Conservation (phyloP, 1,140 invertebrate genomes). For the Drosophila miranda region DNA sequence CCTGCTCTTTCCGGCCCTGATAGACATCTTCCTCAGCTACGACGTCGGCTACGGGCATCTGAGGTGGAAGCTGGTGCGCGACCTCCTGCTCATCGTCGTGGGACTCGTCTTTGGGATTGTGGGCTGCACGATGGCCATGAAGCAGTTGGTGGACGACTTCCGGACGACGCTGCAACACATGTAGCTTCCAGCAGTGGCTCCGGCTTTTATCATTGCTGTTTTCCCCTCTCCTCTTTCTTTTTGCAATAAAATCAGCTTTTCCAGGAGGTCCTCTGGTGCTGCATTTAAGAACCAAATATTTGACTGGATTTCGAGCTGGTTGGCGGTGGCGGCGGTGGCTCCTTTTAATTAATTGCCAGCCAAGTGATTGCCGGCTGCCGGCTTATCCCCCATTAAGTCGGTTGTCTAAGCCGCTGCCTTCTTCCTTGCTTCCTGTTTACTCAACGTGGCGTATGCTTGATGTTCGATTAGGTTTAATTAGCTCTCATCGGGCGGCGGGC, state of each 20-base stretch:
- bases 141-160: constrained; percentile 50
- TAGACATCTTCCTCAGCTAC: constrained; percentile 58
- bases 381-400: constrained; percentile 40
- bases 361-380: constrained; percentile 49
- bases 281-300: constrained; percentile 44
- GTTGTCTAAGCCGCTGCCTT: constrained; percentile 30
- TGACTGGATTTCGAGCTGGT: constrained; percentile 19
- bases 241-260: constrained; percentile 36
- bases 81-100: constrained; percentile 47
- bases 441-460: constrained; percentile 52
- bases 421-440: constrained; percentile 36
- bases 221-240: not conserved
- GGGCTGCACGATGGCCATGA: constrained; percentile 54
- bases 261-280: constrained; percentile 7
- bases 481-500: constrained; percentile 3
- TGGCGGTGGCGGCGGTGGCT: constrained; percentile 4
- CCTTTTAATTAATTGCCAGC: constrained; percentile 68
- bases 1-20: constrained; percentile 58
- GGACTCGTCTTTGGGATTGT: constrained; percentile 52
- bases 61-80: constrained; percentile 55
- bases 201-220: not conserved
- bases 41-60: constrained; percentile 43
- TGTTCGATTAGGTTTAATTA: constrained; percentile 59
- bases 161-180: constrained; percentile 17
- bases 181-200: not conserved